Evolutionary conservation across 2,113 vertebrate genomes (phyloP).

Genomic region (Phrynosoma blainvillii): DNA sequence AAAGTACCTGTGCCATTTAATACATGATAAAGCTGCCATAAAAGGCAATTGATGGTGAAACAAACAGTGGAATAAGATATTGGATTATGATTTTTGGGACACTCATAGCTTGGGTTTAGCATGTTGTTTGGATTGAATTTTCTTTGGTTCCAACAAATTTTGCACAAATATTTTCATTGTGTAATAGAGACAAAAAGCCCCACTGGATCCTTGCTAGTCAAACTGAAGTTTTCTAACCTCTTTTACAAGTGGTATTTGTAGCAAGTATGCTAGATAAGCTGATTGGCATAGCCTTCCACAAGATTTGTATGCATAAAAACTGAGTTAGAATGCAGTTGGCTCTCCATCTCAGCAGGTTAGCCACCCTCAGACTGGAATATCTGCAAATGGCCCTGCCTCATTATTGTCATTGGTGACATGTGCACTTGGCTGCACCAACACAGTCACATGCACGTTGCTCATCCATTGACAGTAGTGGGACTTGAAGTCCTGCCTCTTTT

Average conservation of each 20-base stretch:
- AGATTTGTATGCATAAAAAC: neutral
- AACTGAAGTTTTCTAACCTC: neutral
- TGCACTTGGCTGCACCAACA: too few species aligned
- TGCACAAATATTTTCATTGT: neutral
- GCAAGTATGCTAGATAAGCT: neutral
- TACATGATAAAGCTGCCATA: neutral
- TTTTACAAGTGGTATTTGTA: constrained; percentile 8
- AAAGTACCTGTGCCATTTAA: neutral
- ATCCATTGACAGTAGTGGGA: too few species aligned
- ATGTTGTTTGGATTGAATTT: neutral
- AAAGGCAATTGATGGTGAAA: neutral
- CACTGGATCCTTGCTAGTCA: neutral
- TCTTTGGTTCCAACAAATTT: neutral
- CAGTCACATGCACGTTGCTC: too few species aligned
- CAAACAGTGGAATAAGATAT: neutral
- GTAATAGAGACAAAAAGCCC: neutral
- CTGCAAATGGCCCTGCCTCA: too few species aligned
- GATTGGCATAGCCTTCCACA: neutral
- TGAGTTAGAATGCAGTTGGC: too few species aligned
- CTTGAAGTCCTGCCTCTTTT: too few species aligned
- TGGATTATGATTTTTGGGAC: neutral
- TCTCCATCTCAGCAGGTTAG: too few species aligned
- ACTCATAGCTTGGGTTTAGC: neutral
- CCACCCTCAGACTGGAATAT: too few species aligned
- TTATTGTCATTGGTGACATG: too few species aligned